These are phyloP conservation scores for Sinocyclocheilus rhinocerous DNA, from an alignment of 2,113 vertebrate genomes.

Conservation along the genomic window DNA sequence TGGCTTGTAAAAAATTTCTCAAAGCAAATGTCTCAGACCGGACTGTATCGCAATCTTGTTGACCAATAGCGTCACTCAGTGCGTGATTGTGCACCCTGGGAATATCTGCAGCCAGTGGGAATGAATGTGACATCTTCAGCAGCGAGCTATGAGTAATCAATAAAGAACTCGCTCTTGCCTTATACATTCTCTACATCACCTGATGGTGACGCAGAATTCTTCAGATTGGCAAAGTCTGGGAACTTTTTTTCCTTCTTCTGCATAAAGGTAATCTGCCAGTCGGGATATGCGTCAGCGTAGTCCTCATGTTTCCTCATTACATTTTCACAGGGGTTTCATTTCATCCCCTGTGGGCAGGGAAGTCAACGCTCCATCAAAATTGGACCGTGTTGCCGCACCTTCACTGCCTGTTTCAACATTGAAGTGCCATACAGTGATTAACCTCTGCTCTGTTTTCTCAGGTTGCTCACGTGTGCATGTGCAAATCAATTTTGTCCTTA, in stretches of 20 bases:
- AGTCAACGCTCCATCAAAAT: conserved; percentile 23
- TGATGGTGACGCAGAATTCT: conserved; percentile 67
- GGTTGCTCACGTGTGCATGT: conserved; percentile 26
- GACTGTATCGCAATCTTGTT: conserved; percentile 16
- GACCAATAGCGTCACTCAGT: conserved; percentile 11
- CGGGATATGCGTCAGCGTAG: conserved; percentile 66
- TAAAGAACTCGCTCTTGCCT: conserved; percentile 55
- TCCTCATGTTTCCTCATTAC: conserved; percentile 64
- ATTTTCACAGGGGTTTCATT: conserved; percentile 65
- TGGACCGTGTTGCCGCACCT: neutral
- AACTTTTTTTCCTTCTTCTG: conserved; percentile 47
- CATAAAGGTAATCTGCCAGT: conserved; percentile 67
- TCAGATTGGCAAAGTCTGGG: conserved; percentile 59
- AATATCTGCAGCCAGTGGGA: conserved; percentile 28
- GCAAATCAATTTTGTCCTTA: conserved; percentile 55
- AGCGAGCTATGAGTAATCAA: conserved; percentile 47
- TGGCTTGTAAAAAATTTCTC: neutral
- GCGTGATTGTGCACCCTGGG: conserved; percentile 41
- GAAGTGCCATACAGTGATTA: conserved; percentile 16
- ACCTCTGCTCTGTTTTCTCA: conserved; percentile 46
- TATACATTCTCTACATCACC: conserved; percentile 52
- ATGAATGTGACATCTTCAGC: conserved; percentile 64
- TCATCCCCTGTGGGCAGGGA: conserved; percentile 42
- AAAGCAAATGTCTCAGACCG: neutral
- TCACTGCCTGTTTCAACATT: conserved; percentile 49